Percentiles rank a stretch among this genome's conserved stretches.
These are phyloP conservation scores for Pachypeltis micranthus DNA, from an alignment of 1,140 invertebrate genomes.

Conservation along the genomic window DNA sequence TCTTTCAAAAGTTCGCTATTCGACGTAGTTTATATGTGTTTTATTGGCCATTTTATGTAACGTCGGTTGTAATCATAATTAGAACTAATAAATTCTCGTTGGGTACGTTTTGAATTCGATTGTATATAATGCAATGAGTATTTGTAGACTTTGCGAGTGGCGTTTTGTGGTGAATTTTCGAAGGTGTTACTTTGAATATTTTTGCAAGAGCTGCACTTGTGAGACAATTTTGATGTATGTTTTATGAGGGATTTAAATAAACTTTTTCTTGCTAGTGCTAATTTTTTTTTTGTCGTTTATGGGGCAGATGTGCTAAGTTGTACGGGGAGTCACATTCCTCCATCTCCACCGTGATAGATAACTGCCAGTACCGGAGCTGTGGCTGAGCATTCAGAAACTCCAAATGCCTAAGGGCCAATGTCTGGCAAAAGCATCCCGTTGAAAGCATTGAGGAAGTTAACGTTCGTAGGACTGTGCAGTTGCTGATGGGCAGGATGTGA, in stretches of 20 bases:
- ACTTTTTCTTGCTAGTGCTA: no score
- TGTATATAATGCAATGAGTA: neutral
- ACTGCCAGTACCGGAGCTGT: no score
- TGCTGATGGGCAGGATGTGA: no score
- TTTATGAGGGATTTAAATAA: neutral
- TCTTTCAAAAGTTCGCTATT: neutral
- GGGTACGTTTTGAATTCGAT: neutral
- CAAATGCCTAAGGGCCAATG: no score
- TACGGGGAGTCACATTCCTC: no score
- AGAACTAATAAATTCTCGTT: neutral
- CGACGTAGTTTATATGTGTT: neutral
- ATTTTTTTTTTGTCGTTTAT: no score
- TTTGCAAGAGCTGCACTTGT: conserved; percentile 3
- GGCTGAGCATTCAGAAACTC: no score
- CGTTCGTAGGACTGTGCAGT: no score
- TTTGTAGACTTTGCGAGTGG: conserved; percentile 2
- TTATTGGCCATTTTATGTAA: neutral
- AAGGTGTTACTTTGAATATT: conserved; percentile 3
- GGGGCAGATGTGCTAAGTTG: no score
- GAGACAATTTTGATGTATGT: neutral
- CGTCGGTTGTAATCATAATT: neutral
- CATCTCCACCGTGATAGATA: no score
- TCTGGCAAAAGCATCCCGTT: no score
- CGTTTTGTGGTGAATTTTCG: neutral
- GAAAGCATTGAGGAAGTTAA: no score